Evolutionary conservation across 2,888 invertebrate species (phyloP).

Genomic region (Blera fallax): DNA sequence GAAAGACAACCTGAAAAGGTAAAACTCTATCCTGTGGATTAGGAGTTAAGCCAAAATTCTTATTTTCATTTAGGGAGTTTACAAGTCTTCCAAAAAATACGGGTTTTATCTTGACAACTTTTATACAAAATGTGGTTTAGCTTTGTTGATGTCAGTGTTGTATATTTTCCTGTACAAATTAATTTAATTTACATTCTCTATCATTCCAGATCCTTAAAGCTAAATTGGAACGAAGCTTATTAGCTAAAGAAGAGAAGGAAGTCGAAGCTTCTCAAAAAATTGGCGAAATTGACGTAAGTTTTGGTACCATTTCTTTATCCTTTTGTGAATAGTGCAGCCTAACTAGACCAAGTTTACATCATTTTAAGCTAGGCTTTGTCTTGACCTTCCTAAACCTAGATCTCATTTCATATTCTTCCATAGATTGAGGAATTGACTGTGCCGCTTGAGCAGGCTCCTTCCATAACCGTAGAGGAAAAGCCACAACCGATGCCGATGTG

Average conservation of each 20-base stretch:
- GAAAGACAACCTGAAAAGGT: too few species aligned
- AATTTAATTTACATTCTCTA: background rate
- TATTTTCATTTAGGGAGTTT: too few species aligned
- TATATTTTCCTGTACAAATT: too few species aligned
- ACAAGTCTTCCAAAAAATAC: too few species aligned
- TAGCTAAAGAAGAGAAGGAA: slow-evolving; percentile 75
- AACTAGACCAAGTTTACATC: background rate
- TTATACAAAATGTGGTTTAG: too few species aligned
- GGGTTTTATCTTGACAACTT: too few species aligned
- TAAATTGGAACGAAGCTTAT: slow-evolving; percentile 78
- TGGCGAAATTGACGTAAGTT: slow-evolving; percentile 73
- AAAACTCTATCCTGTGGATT: too few species aligned
- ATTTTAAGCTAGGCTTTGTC: background rate
- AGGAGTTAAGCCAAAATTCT: too few species aligned
- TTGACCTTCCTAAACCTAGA: background rate
- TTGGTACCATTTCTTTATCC: background rate
- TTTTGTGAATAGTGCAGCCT: too few species aligned
- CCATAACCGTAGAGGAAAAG: slow-evolving; percentile 77
- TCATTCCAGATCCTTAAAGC: slow-evolving; percentile 78
- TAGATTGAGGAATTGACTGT: slow-evolving; percentile 75
- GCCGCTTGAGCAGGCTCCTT: slow-evolving; percentile 76
- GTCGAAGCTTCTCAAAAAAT: slow-evolving; percentile 43
- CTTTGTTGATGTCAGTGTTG: too few species aligned
- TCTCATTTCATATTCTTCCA: background rate
- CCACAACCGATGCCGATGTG: slow-evolving; percentile 81